Conservation (phyloP, 2,797 vertebrate species). For the Rhynchotus rufescens region DNA sequence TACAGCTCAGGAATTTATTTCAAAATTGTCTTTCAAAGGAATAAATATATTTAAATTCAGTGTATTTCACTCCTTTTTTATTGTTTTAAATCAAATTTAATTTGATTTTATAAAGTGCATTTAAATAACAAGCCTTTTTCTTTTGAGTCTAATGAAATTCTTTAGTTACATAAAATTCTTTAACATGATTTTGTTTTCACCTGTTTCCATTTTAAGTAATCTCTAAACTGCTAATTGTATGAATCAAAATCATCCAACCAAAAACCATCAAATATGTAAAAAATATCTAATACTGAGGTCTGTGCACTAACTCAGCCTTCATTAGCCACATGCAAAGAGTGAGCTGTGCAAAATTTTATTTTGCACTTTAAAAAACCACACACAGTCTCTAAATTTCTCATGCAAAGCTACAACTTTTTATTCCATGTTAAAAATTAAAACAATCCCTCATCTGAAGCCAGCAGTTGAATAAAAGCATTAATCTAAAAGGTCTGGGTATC, state of each 20-base stretch:
- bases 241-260: not conserved
- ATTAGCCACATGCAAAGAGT: not conserved
- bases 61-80: not conserved
- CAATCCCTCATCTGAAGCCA: not conserved
- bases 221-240: not conserved
- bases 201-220: not conserved
- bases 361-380: not conserved
- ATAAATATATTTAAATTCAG: not conserved
- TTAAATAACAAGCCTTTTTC: not conserved
- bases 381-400: not conserved
- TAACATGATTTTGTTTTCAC: not conserved
- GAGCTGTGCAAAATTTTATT: not conserved
- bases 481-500: constrained; percentile 3
- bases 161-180: not conserved
- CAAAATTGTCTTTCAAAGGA: not conserved
- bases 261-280: not conserved
- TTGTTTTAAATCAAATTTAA: not conserved
- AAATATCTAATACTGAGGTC: not conserved
- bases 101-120: not conserved
- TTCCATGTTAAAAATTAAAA: not conserved
- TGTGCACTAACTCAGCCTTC: not conserved
- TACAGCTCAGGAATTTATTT: not conserved
- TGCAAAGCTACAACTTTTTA: not conserved
- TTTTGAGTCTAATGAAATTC: not conserved
- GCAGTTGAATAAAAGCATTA: not conserved